Conservation (phyloP, 1,140 invertebrate genomes). For the Psix sp. region DNA sequence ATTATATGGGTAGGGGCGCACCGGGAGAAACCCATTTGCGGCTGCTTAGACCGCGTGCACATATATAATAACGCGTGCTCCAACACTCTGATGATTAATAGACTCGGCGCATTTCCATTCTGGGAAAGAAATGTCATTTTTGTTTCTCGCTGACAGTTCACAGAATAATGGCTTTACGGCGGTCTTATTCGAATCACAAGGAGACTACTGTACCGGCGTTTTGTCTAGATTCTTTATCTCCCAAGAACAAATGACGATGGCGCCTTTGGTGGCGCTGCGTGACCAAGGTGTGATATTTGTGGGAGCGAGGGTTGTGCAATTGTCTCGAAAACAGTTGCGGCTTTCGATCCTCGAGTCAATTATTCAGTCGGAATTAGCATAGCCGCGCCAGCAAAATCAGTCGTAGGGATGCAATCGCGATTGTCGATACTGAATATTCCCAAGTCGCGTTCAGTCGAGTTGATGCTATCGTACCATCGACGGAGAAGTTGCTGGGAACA, state of each 20-base stretch:
- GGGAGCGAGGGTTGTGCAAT: no score
- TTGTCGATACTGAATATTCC: conserved; percentile 24
- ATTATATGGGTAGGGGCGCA: conserved; percentile 57
- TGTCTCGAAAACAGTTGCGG: no score
- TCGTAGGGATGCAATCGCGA: conserved; percentile 13
- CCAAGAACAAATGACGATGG: conserved; percentile 24
- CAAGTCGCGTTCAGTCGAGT: conserved; percentile 19
- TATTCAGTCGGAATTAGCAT: conserved; percentile 21
- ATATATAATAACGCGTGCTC: conserved; percentile 45
- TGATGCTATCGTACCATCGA: conserved; percentile 41
- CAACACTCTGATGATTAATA: conserved; percentile 36
- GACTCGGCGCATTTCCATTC: conserved; percentile 47
- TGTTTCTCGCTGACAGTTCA: conserved; percentile 41
- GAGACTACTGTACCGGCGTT: conserved; percentile 29
- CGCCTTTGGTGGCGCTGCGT: no score
- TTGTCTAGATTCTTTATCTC: conserved; percentile 42
- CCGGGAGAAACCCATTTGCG: conserved; percentile 53
- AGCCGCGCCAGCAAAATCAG: conserved; percentile 23
- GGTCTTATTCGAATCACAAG: conserved; percentile 34
- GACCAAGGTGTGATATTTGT: no score
- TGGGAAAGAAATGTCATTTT: conserved; percentile 57
- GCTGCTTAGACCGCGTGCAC: conserved; percentile 20
- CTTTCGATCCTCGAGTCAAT: conserved; percentile 29
- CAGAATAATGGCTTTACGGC: conserved; percentile 36
- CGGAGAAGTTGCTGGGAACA: conserved; percentile 64